Evolutionary conservation across 2,888 invertebrate genomes (phyloP).

Genomic region (Platerodrilus igneus): DNA sequence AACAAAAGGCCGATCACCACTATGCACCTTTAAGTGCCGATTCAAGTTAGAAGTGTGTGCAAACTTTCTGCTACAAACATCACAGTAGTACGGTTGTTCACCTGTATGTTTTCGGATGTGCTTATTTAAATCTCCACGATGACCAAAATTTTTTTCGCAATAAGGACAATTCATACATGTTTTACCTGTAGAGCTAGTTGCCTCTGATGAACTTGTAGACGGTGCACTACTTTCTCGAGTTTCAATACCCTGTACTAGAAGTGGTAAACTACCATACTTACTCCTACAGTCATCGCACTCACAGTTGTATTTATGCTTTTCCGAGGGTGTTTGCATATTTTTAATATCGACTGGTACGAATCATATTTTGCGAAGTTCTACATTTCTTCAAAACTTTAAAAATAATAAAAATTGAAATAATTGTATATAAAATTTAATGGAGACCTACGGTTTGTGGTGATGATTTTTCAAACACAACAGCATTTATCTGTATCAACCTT

Average conservation of each 20-base stretch:
- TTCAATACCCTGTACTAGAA: slow-evolving; percentile 26
- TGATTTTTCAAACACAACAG: too few relatives aligned
- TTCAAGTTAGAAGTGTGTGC: slow-evolving; percentile 63
- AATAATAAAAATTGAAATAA: too few relatives aligned
- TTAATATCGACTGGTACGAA: too few relatives aligned
- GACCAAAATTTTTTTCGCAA: slow-evolving; percentile 41
- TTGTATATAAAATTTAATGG: too few relatives aligned
- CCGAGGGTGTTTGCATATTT: too few relatives aligned
- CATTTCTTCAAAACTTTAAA: too few relatives aligned
- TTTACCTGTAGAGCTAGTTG: slow-evolving; percentile 16
- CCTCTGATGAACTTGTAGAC: slow-evolving; percentile 6
- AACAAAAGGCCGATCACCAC: slow-evolving; percentile 66
- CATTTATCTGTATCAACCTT: too few relatives aligned
- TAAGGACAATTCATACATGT: slow-evolving; percentile 36
- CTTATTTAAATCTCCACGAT: slow-evolving; percentile 45
- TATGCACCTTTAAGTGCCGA: slow-evolving; percentile 71
- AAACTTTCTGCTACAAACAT: slow-evolving; percentile 39
- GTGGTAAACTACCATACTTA: slow-evolving; percentile 24
- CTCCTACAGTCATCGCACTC: slow-evolving; percentile 20
- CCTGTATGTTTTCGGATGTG: slow-evolving; percentile 44
- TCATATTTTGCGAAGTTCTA: too few relatives aligned
- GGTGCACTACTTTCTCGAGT: slow-evolving; percentile 10
- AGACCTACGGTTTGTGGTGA: too few relatives aligned
- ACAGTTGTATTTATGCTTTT: slow-evolving; percentile 22
- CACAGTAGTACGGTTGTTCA: slow-evolving; percentile 42